A percentile compares a stretch with the other conserved stretches of the same genome.
phyloP scores from a whole-genome alignment of 2,797 vertebrate species.

The Pitangus sulphuratus region DNA sequence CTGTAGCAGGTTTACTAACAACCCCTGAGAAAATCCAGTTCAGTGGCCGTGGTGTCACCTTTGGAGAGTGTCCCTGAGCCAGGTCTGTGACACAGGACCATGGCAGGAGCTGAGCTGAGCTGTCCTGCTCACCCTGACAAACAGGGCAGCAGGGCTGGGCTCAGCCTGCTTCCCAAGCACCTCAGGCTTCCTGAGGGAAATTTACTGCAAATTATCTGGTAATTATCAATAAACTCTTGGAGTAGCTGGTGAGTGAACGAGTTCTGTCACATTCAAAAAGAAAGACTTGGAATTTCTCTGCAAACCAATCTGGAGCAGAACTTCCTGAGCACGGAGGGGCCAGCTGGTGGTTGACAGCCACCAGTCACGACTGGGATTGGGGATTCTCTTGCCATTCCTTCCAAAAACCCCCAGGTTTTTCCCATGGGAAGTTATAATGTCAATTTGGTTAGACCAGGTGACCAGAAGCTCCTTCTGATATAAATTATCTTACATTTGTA shows the following conservation, averaged over 20 bases:
- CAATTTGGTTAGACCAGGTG: neutral
- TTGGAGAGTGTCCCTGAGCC: neutral
- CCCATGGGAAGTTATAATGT: neutral
- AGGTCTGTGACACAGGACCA: rapidly evolving
- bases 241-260: neutral
- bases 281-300: neutral
- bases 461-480: neutral
- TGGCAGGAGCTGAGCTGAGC: neutral
- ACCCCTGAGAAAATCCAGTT: rapidly evolving
- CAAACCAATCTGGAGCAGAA: neutral
- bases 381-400: neutral
- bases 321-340: neutral
- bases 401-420: rapidly evolving
- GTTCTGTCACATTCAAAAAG: neutral
- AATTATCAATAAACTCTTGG: rapidly evolving
- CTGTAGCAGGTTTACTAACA: neutral
- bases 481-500: neutral
- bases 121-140: neutral
- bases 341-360: neutral
- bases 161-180: neutral
- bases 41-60: neutral
- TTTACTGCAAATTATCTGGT: rapidly evolving
- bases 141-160: neutral
- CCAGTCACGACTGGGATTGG: neutral
- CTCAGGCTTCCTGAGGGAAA: neutral